Percentiles rank a stretch among this genome's conserved stretches.
Evolutionary conservation across 1,140 invertebrate genomes (phyloP).

Genomic region (Apis dorsata): DNA sequence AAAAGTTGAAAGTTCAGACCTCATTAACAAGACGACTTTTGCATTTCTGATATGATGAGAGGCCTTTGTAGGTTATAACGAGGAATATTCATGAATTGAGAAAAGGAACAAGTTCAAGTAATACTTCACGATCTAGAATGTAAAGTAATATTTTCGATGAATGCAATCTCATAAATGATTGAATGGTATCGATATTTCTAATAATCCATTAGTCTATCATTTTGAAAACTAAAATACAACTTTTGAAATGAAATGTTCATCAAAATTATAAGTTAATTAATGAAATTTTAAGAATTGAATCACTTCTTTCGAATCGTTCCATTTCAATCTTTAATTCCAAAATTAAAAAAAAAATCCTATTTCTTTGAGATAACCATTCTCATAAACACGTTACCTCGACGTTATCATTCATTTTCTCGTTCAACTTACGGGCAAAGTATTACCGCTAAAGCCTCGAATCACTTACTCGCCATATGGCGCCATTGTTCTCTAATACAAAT

Average conservation of each 20-base stretch:
- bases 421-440: not conserved
- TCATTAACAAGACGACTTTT: constrained; percentile 3
- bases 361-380: too few species aligned
- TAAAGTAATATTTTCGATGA: not conserved
- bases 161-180: not conserved
- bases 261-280: too few species aligned
- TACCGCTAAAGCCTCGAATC: not conserved
- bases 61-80: constrained; percentile 14
- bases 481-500: constrained; percentile 20
- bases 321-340: too few species aligned
- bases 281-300: too few species aligned
- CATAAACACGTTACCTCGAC: too few species aligned
- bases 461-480: not conserved
- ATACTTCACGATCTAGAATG: not conserved
- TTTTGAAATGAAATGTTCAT: too few species aligned
- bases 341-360: too few species aligned
- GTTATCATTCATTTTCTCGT: not conserved
- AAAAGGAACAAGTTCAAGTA: constrained; percentile 5
- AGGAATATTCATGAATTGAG: constrained; percentile 30
- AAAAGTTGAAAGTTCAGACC: not conserved
- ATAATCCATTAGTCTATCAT: too few species aligned
- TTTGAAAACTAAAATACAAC: too few species aligned
- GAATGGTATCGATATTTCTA: not conserved
- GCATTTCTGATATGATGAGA: constrained; percentile 8
- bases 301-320: too few species aligned